Base-by-base conservation (phyloP, 2,888 invertebrate genomes). In the Rotaria socialis region DNA sequence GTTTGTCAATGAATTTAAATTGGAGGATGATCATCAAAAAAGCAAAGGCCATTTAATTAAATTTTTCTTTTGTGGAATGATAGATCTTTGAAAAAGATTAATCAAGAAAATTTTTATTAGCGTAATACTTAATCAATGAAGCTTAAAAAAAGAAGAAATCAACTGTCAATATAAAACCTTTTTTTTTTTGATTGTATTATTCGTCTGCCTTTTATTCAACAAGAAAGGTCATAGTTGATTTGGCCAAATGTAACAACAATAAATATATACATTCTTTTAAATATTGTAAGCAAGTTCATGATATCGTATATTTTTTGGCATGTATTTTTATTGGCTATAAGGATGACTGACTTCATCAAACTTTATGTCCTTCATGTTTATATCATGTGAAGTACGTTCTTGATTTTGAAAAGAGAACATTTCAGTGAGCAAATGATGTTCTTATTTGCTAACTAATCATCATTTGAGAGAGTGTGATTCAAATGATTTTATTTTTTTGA, bases 131-230 rank as follows among this genome's bases (percentile, higher is more conserved):
- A 10, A 24, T 56, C 1, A 56, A 56, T 24, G 56, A 56, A 56
- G 56, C 24, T 22, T 56, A 24, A 56, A 24, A 22, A 5, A 16
- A 55, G 16, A 55, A 56, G 7, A 24, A 16, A 67, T 67, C 67
- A 27, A 35, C 2, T 67, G 67, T 67, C 35, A n/a, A 67, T 67
- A 67, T 27, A 27, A 67, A 8, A 35, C 1, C 35, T 67, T 67
- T 67, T 67, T 67, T 67, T 35, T 35, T 67, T 35, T 67, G 35
- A 67, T 67, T 67, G 67, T 67, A 67, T 67, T 67, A 27, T 67
- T 67, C 67, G 35, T 27, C 35, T 67, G 67, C 35, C 67, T 67
- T 67, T 67, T 67, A 67, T 67, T 67, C 35, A 67, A 67, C 27
- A 35, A 27, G 67, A 67, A 67, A 11, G 35, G 67, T 27, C 22